Conservation (phyloP, 2,888 invertebrate species). For the Stegophylla sp. region DNA sequence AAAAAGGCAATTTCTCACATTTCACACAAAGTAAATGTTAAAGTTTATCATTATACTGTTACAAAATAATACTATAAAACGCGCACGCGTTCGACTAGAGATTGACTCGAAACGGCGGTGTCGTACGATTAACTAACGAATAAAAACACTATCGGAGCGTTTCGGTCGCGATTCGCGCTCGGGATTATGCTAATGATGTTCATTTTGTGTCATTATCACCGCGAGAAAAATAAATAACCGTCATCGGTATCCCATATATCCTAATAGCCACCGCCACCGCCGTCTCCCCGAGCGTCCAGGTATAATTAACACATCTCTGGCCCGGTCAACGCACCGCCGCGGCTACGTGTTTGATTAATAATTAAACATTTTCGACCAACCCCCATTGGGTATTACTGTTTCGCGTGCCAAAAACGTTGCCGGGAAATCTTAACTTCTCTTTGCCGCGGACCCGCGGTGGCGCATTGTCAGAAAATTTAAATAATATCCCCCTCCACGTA, state of each 20-base stretch:
- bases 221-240: not conserved
- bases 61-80: too few relatives aligned
- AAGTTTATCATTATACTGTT: too few relatives aligned
- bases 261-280: not conserved
- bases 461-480: conserved; percentile 55
- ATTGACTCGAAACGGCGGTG: too few relatives aligned
- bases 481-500: conserved; percentile 27
- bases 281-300: conserved; percentile 13
- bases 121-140: too few relatives aligned
- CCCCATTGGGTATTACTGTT: conserved; percentile 28
- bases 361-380: conserved; percentile 47
- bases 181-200: not conserved
- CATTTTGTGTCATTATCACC: not conserved
- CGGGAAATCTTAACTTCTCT: conserved; percentile 45
- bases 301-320: conserved; percentile 45
- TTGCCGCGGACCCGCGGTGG: conserved; percentile 28
- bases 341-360: conserved; percentile 39
- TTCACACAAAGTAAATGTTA: too few relatives aligned
- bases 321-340: not conserved
- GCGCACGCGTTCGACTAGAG: too few relatives aligned
- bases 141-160: not conserved
- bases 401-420: conserved; percentile 42
- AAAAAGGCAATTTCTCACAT: too few relatives aligned
- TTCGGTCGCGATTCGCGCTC: not conserved
- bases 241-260: not conserved